Percentiles rank a stretch among this genome's conserved stretches.
phyloP scores from a whole-genome alignment of 2,797 vertebrate genomes.

The Poeciliopsis presidionis region DNA sequence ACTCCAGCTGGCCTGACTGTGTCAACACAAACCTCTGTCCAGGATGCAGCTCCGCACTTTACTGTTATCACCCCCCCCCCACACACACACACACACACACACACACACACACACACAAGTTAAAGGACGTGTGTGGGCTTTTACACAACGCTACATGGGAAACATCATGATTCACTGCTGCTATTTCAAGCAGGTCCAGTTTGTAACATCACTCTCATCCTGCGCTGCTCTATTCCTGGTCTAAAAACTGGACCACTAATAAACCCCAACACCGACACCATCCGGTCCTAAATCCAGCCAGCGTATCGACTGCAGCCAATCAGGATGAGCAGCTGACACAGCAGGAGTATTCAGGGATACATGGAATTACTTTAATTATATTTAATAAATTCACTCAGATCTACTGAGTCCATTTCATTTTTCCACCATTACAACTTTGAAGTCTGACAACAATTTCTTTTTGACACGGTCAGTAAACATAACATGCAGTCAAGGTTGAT shows the following conservation, averaged over 20 bases:
- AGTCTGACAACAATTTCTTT: not conserved
- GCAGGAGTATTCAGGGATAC: not conserved
- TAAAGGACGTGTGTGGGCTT: slow-evolving; percentile 59
- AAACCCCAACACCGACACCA: slow-evolving; percentile 55
- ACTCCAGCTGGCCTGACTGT: slow-evolving; percentile 69
- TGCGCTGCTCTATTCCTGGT: slow-evolving; percentile 45
- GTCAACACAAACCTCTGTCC: slow-evolving; percentile 70
- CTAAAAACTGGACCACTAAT: slow-evolving; percentile 53
- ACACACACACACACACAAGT: slow-evolving; percentile 24
- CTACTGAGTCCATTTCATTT: not conserved
- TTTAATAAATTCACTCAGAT: not conserved
- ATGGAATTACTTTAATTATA: no score
- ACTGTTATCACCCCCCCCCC: slow-evolving; percentile 71
- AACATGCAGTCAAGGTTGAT: not conserved
- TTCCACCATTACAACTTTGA: not conserved
- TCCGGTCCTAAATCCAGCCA: slow-evolving; percentile 37
- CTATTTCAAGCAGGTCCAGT: slow-evolving; percentile 65
- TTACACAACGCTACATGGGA: slow-evolving; percentile 35
- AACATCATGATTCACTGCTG: slow-evolving; percentile 53
- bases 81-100: slow-evolving; percentile 15
- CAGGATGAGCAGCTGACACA: slow-evolving; percentile 31
- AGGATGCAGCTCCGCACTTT: slow-evolving; percentile 64
- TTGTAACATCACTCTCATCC: slow-evolving; percentile 53
- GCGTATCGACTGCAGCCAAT: slow-evolving; percentile 45
- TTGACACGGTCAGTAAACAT: not conserved